Evolutionary conservation across 2,888 invertebrate genomes (phyloP), one percentile per base, ranked within the genome.

Genomic region (Augochlorella aurata): DNA sequence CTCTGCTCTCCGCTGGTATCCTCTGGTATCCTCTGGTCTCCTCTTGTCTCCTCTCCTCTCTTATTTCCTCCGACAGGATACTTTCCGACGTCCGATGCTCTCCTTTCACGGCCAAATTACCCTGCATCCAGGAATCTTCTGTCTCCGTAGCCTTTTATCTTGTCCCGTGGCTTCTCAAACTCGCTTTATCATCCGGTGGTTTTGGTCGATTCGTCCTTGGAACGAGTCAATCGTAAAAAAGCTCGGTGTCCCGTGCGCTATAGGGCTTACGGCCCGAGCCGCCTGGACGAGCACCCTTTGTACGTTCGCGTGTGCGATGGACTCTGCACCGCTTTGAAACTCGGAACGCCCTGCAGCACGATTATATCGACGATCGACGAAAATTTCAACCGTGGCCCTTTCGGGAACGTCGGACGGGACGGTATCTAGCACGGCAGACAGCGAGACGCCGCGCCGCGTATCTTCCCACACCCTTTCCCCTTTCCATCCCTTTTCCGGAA

Each of bases 401-500:
- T 54, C 16, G 71, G 38, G 61, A 80, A 80, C 66, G 49, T 69
- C 21, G 54, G 21, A 73, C 50, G 80, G 52, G 45, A 29, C 38
- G 21, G 78, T 82, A 82, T 75, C 74, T 81, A 38, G 81, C 47
- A 52, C 85, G 65, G n/a, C 75, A 87, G 86, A 86, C 86, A 54
- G 52, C 44, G 47, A 69, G 86, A 75, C 86, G 86, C 86, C 86
- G 66, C n/a, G 18, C 49, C 52, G 47, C 0, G 38, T 38, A 38
- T 38, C 38, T 47, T 29, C 74, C 52, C 74, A n/a, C 81, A 49
- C 49, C 63, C 38, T 38, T 38, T 14, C 0, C 10, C 47, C 47
- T 49, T 49, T 49, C 12, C 14, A 16, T 16, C 16, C 16, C 9
- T 18, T 16, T 14, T 16, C 29, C 29, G 8, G 24, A 9, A 61